Evolutionary conservation across 2,113 vertebrate genomes (phyloP).

Genomic region (Spizaetus ornatus): DNA sequence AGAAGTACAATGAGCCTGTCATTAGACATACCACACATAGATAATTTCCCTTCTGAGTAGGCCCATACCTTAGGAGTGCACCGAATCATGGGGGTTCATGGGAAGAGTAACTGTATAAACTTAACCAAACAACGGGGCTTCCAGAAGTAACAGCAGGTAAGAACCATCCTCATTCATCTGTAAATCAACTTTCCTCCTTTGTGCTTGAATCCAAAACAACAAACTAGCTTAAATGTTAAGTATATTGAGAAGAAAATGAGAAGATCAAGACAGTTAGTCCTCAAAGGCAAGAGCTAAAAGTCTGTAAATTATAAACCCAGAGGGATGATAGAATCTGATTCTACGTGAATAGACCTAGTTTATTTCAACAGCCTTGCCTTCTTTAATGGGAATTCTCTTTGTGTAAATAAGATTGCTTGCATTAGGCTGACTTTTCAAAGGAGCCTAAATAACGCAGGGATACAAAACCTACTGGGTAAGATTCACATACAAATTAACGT

Average conservation of each 20-base stretch:
- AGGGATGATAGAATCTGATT: not conserved
- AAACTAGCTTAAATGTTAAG: not conserved
- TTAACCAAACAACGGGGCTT: not conserved
- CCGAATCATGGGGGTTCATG: fast-evolving
- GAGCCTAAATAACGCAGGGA: not conserved
- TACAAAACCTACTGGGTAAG: not conserved
- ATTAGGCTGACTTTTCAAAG: slow-evolving; percentile 7
- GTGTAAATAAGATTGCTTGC: not conserved
- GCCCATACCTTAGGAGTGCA: not conserved
- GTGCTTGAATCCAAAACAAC: not conserved
- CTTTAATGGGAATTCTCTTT: not conserved
- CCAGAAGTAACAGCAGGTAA: not conserved
- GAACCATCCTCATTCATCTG: not conserved
- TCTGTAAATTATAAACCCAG: not conserved
- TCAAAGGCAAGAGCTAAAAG: not conserved
- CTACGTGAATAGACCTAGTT: not conserved
- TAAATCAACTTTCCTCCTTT: not conserved
- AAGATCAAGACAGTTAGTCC: not conserved
- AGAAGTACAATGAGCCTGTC: not conserved
- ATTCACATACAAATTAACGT: not conserved
- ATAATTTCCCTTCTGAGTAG: no score
- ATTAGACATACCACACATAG: fast-evolving
- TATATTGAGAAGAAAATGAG: not conserved
- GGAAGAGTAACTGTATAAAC: not conserved
- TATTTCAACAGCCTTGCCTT: not conserved